These are phyloP conservation scores for Macroramphosus scolopax DNA, from an alignment of 2,797 vertebrate genomes.

Conservation along the genomic window DNA sequence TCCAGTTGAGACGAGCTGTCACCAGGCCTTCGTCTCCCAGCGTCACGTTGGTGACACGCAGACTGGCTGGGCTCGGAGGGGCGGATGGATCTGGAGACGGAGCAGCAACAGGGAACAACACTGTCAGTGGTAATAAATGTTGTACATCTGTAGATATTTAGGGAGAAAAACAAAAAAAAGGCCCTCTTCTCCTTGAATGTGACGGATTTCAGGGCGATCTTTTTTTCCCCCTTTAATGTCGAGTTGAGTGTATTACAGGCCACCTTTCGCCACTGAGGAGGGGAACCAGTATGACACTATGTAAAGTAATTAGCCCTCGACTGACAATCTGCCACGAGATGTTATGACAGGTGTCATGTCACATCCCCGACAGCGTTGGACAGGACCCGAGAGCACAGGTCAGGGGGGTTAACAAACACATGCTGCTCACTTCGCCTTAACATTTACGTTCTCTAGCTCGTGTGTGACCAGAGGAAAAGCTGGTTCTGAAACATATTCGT, in stretches of 20 bases:
- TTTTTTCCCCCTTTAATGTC: conserved; percentile 22
- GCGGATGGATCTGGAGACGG: conserved; percentile 84
- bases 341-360: conserved; percentile 78
- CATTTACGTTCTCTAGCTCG: conserved; percentile 44
- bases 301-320: conserved; percentile 68
- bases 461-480: conserved; percentile 15
- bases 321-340: conserved; percentile 60
- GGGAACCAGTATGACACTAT: conserved; percentile 35
- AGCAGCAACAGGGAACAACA: conserved; percentile 19
- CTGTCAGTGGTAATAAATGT: conserved; percentile 17
- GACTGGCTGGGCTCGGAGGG: conserved; percentile 82
- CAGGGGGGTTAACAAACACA: conserved; percentile 71
- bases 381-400: conserved; percentile 49
- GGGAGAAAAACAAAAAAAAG: conserved; percentile 2
- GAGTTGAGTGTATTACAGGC: conserved; percentile 18
- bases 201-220: conserved; percentile 36
- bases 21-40: conserved; percentile 77
- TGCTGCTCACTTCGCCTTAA: conserved; percentile 63
- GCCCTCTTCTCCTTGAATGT: conserved; percentile 16
- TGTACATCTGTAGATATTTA: conserved; percentile 47
- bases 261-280: conserved; percentile 36
- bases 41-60: conserved; percentile 82
- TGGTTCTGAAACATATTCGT: conserved; percentile 44
- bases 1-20: conserved; percentile 84
- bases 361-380: conserved; percentile 55